Evolutionary conservation across 92 coral and sea anemone species (phyloP), one percentile per base, ranked within the genome.

Genomic region (Meandrina meandrites): DNA sequence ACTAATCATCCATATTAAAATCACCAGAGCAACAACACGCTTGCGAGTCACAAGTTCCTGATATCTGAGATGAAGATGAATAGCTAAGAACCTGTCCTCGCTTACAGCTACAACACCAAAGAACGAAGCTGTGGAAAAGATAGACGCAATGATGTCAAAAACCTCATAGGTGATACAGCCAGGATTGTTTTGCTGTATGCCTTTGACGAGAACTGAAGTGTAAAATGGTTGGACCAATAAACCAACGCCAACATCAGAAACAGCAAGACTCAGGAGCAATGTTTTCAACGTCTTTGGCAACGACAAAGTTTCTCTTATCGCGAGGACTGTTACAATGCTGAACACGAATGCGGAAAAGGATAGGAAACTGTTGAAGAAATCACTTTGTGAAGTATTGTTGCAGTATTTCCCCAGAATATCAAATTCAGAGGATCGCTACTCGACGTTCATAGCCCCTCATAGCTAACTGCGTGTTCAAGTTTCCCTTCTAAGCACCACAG

Each of bases 21-120:
- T n/a, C n/a, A n/a, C n/a, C n/a, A n/a, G n/a, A n/a, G n/a, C n/a
- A n/a, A n/a, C n/a, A n/a, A n/a, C n/a, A n/a, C n/a, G n/a, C n/a
- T n/a, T n/a, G n/a, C n/a, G n/a, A 62, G 84, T 80, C 84, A 80
- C 84, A 37, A 80, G 74, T 80, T 80, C 75, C 37, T 62, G 75
- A 22, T 80, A 80, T 80, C 84, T 80, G 75, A 80, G 84, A 62
- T 80, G 84, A 42, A 80, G 84, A 60, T 80, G 58, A 80, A 80
- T 16, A 11, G 84, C 84, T 31, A 80, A 62, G 40, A 80, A 80
- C 48, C 84, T 64, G 75, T 80, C 84, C 14, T 27, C 84, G 28
- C 74, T 42, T 40, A 80, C 45, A 40, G 45, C 45, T 6, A 40
- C 45, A 40, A 40, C 45, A 40, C 45, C 45, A 40, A 40, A 40